Evolutionary conservation across 2,888 invertebrate species (phyloP).

Genomic region (Pseudococcus viburni): DNA sequence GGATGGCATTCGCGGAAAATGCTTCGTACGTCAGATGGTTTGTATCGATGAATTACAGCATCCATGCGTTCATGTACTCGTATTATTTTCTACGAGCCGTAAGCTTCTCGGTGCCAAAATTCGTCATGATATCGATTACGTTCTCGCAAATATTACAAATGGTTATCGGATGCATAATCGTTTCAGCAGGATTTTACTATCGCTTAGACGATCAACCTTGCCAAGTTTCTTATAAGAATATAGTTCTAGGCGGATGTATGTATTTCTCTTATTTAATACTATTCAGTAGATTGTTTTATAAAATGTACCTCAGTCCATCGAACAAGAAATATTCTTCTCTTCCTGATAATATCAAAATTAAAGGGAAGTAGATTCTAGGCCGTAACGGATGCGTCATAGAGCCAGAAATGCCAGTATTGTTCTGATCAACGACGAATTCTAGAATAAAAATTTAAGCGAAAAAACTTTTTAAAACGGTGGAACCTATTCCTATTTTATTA

Average conservation of each 20-base stretch:
- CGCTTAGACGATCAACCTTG: conserved; percentile 79
- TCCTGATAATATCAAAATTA: background rate
- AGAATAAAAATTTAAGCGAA: no score
- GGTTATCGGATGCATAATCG: conserved; percentile 92
- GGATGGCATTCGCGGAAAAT: conserved; percentile 93
- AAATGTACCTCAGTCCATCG: conserved; percentile 79
- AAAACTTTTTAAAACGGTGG: no score
- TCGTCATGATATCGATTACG: conserved; percentile 92
- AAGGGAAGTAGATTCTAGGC: background rate
- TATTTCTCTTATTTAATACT: conserved; percentile 94
- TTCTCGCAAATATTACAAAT: conserved; percentile 92
- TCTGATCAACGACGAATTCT: no score
- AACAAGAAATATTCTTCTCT: background rate
- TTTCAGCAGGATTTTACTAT: conserved; percentile 85
- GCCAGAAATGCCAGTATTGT: no score
- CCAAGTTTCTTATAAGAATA: conserved; percentile 87
- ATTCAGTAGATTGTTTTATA: conserved; percentile 94
- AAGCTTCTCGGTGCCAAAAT: conserved; percentile 86
- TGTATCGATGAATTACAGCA: conserved; percentile 94
- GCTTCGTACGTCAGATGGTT: conserved; percentile 93
- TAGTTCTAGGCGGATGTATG: conserved; percentile 91
- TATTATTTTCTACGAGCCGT: conserved; percentile 91
- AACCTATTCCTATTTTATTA: no score
- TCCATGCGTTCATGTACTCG: conserved; percentile 92
- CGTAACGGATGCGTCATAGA: no score